These are phyloP conservation scores for Uromys caudimaculatus DNA, from an alignment of 2,797 vertebrate species.

Conservation along the genomic window DNA sequence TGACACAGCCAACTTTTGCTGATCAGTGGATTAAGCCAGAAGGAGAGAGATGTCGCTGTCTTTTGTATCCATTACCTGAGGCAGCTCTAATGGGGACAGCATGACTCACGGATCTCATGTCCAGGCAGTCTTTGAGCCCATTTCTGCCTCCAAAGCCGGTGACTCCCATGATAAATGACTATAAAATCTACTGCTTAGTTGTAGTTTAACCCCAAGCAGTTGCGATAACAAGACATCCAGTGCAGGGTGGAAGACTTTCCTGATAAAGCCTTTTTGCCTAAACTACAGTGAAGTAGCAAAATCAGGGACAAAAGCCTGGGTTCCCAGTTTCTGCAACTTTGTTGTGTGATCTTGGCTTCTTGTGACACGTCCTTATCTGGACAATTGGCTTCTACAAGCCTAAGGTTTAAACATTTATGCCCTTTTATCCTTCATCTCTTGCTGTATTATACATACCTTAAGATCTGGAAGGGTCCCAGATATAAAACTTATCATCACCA, in stretches of 20 bases:
- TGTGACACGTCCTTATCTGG: neutral
- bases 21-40: neutral
- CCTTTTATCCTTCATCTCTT: neutral
- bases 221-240: neutral
- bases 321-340: neutral
- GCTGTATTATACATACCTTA: neutral
- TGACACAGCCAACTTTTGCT: conserved; percentile 28
- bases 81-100: conserved; percentile 24
- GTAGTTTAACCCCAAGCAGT: neutral
- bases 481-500: neutral
- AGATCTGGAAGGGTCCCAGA: neutral
- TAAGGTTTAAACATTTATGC: neutral
- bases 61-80: neutral
- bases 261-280: neutral
- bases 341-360: neutral
- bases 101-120: conserved; percentile 22
- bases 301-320: neutral
- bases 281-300: neutral
- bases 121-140: neutral
- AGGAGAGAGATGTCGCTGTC: neutral
- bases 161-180: conserved; percentile 8
- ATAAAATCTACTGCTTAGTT: neutral
- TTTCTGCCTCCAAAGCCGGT: conserved; percentile 22
- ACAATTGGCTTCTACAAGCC: neutral
- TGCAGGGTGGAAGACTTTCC: neutral